phyloP scores from a whole-genome alignment of 2,113 vertebrate species.

The Callipepla californica region DNA sequence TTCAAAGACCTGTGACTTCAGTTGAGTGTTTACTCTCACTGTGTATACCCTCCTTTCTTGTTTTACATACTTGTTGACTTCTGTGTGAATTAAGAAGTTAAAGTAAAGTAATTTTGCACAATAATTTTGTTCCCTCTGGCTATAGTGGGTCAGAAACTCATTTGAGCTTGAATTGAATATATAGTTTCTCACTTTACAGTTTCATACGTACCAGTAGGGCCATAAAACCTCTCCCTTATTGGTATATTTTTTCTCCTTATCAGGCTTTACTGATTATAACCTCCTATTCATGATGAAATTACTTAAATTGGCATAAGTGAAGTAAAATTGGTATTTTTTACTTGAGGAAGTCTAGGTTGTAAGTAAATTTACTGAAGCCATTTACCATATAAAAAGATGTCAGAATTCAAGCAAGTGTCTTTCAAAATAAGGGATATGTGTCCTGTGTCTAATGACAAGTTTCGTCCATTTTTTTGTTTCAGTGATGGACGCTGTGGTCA shows the following conservation, averaged over 20 bases:
- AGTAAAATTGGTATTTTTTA: not conserved
- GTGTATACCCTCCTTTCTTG: not conserved
- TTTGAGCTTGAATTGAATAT: not conserved
- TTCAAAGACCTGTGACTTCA: not conserved
- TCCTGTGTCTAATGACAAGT: not conserved
- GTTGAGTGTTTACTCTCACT: not conserved
- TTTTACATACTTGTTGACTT: not conserved
- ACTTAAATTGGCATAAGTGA: not conserved
- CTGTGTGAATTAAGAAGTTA: not conserved
- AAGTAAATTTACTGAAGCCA: not conserved
- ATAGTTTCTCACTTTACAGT: not conserved
- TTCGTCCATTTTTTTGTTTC: not conserved
- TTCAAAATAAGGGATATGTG: not conserved
- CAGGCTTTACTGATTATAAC: not conserved
- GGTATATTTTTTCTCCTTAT: not conserved
- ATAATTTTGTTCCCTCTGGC: not conserved
- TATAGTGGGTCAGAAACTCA: not conserved
- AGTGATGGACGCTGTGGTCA: not conserved
- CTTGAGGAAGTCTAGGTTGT: not conserved
- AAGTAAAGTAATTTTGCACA: not conserved
- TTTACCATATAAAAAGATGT: not conserved
- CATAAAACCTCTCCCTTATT: not conserved
- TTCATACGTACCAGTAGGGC: not conserved
- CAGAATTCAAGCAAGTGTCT: not conserved
- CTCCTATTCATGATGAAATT: not conserved